phyloP scores from a whole-genome alignment of 2,113 vertebrate species.

The Rhineura floridana region DNA sequence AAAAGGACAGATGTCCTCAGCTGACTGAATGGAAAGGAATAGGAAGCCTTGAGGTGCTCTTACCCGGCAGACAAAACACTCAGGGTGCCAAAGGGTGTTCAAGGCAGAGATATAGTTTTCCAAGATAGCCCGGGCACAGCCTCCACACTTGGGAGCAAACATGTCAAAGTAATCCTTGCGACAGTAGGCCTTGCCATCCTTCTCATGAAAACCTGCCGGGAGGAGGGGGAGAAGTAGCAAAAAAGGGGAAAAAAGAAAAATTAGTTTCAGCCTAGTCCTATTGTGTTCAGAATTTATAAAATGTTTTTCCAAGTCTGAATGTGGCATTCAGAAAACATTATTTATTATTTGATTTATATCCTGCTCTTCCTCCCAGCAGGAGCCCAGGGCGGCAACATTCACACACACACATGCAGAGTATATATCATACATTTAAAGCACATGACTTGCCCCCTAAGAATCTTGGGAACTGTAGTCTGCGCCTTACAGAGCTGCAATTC shows the following conservation, averaged over 20 bases:
- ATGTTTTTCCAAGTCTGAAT: neutral
- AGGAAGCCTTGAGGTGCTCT: slow-evolving; percentile 50
- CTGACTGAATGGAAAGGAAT: neutral
- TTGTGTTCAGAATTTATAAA: neutral
- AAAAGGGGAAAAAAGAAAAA: neutral
- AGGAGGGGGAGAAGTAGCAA: neutral
- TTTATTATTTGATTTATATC: no score
- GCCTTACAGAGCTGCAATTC: no score
- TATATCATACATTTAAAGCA: no score
- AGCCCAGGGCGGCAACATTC: no score
- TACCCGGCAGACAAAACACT: slow-evolving; percentile 99
- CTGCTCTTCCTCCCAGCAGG: no score
- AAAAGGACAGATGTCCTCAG: neutral
- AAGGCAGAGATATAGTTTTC: slow-evolving; percentile 99
- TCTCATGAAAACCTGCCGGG: slow-evolving; percentile 93
- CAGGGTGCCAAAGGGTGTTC: slow-evolving; percentile 95
- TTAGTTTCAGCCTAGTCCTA: slow-evolving; percentile 26
- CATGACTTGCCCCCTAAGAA: no score
- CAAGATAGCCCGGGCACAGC: slow-evolving; percentile 94
- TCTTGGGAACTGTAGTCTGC: no score
- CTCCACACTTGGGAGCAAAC: slow-evolving; percentile 97
- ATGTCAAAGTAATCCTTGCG: slow-evolving; percentile 99
- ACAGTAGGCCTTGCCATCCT: slow-evolving; percentile 97
- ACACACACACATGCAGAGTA: no score
- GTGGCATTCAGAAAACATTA: neutral